A percentile compares a stretch with the other conserved stretches of the same genome.
These are phyloP conservation scores for Acleris emargana DNA, from an alignment of 2,888 invertebrate genomes.

Conservation along the genomic window DNA sequence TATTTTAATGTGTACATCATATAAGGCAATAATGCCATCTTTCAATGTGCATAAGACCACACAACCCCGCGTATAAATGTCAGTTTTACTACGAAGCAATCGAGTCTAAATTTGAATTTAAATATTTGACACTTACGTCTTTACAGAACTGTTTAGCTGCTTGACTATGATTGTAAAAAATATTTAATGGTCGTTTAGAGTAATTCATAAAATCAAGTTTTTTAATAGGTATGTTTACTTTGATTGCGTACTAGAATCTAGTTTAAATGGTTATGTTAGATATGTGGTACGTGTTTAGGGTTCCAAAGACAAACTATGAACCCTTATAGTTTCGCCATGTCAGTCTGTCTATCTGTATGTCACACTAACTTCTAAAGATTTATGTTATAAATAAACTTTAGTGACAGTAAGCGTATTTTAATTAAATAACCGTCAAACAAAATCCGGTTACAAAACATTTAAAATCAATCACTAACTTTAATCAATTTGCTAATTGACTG, in stretches of 20 bases:
- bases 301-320: too few relatives aligned
- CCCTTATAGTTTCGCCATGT: too few relatives aligned
- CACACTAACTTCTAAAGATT: too few relatives aligned
- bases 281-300: neutral
- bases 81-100: constrained; percentile 1
- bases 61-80: neutral
- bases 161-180: neutral
- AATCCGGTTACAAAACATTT: constrained; percentile 21
- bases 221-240: constrained; percentile 13
- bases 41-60: constrained; percentile 1
- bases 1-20: constrained; percentile 28
- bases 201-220: constrained; percentile 22
- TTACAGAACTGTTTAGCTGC: neutral
- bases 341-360: too few relatives aligned
- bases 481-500: constrained; percentile 16
- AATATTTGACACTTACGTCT: neutral
- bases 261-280: constrained; percentile 17
- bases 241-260: constrained; percentile 25
- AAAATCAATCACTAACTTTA: constrained; percentile 23
- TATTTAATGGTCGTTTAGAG: constrained; percentile 6
- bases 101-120: neutral
- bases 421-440: neutral
- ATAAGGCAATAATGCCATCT: constrained; percentile 18
- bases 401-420: too few relatives aligned
- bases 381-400: too few relatives aligned